Percentiles rank a stretch among this genome's conserved stretches.
These are phyloP conservation scores for Eudasyphora cyanicolor DNA, from an alignment of 2,888 invertebrate species.

Conservation along the genomic window DNA sequence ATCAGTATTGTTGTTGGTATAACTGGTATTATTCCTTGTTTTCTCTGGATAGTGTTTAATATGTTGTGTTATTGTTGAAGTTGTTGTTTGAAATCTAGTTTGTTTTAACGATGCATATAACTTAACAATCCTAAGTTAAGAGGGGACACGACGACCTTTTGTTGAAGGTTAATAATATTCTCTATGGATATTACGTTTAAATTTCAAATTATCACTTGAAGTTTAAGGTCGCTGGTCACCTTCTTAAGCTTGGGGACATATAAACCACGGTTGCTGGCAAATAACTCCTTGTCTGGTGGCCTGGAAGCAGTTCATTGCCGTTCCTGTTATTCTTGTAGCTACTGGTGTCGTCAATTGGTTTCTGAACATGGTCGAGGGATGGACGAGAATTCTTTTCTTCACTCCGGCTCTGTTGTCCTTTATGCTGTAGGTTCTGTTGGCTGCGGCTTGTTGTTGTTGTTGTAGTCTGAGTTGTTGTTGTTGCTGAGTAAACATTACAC, in stretches of 20 bases:
- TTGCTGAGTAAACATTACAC: slow-evolving; percentile 72
- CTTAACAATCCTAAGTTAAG: slow-evolving; percentile 65
- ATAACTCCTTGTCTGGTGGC: slow-evolving; percentile 63
- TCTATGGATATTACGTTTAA: slow-evolving; percentile 46
- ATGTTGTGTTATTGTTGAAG: background rate
- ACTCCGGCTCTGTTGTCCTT: slow-evolving; percentile 81
- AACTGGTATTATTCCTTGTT: background rate
- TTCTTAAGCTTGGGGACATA: slow-evolving; percentile 68
- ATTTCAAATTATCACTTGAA: slow-evolving; percentile 23
- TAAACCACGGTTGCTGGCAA: slow-evolving; percentile 68
- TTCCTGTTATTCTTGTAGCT: slow-evolving; percentile 70
- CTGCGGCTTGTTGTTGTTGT: slow-evolving; percentile 49
- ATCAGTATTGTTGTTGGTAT: background rate
- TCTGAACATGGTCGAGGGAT: slow-evolving; percentile 93
- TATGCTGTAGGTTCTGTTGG: slow-evolving; percentile 67
- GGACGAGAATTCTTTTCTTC: slow-evolving; percentile 94
- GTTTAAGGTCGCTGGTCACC: slow-evolving; percentile 62
- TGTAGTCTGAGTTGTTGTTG: slow-evolving; percentile 45
- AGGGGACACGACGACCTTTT: slow-evolving; percentile 62
- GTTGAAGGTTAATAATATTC: slow-evolving; percentile 50
- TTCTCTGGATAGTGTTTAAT: background rate
- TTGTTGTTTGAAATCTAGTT: slow-evolving; percentile 15
- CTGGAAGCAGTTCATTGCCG: no score
- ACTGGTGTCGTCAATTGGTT: slow-evolving; percentile 79
- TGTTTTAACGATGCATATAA: slow-evolving; percentile 70